These are phyloP conservation scores for Hyles vespertilio DNA, from an alignment of 1,140 invertebrate species.

Conservation along the genomic window DNA sequence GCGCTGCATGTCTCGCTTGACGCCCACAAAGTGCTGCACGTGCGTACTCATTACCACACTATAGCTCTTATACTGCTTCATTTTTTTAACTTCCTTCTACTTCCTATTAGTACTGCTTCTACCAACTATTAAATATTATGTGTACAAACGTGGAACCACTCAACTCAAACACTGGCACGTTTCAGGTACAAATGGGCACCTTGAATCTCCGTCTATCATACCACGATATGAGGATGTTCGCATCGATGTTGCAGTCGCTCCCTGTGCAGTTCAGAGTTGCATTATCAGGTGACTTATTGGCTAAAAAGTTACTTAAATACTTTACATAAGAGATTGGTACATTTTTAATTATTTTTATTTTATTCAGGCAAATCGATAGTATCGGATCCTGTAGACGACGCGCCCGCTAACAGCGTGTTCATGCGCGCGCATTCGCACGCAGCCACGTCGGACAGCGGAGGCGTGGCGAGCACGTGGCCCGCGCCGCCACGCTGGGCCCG, in stretches of 20 bases:
- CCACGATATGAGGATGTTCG: conserved; percentile 94
- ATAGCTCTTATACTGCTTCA: too few species aligned
- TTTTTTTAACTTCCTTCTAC: too few species aligned
- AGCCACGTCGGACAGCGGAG: conserved; percentile 11
- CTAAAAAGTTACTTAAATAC: too few species aligned
- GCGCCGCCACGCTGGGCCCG: background rate
- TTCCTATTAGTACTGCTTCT: too few species aligned
- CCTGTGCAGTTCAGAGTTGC: conserved; percentile 85
- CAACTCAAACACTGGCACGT: too few species aligned
- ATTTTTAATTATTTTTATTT: too few species aligned
- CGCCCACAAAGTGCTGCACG: conserved; percentile 59
- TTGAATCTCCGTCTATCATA: conserved; percentile 93
- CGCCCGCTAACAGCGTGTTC: conserved; percentile 58
- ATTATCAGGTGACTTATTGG: conserved; percentile 45
- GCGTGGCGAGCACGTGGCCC: conserved; percentile 14
- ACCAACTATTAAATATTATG: too few species aligned
- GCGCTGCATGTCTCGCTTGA: conserved; percentile 83
- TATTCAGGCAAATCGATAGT: conserved; percentile 35
- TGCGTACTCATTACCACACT: conserved; percentile 15
- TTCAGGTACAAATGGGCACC: conserved; percentile 79
- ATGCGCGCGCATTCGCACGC: conserved; percentile 32
- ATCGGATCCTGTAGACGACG: conserved; percentile 18
- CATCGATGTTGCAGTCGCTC: conserved; percentile 90
- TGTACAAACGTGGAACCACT: too few species aligned
- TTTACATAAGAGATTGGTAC: too few species aligned